phyloP scores from a whole-genome alignment of 2,888 invertebrate genomes.

The Tenthredo livida region DNA sequence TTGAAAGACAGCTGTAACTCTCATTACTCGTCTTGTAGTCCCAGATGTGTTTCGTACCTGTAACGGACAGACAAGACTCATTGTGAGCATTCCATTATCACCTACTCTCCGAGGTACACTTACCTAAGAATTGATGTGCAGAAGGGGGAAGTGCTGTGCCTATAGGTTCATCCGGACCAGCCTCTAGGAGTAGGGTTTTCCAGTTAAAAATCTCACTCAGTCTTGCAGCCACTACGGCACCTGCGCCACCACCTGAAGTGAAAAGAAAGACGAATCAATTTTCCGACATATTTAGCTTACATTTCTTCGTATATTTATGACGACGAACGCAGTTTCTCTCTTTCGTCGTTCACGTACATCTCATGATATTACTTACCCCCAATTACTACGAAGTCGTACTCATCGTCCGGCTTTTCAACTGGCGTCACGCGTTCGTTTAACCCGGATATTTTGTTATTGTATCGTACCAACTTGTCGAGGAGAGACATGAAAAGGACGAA shows the following conservation, averaged over 20 bases:
- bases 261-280: not conserved
- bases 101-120: not conserved
- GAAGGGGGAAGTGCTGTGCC: not conserved
- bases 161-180: not conserved
- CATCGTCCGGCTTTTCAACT: not conserved
- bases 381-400: not conserved
- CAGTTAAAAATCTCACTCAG: not conserved
- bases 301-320: not conserved
- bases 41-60: slow-evolving; percentile 82
- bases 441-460: not conserved
- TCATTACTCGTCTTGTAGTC: slow-evolving; percentile 82
- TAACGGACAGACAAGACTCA: not conserved
- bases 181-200: not conserved
- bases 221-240: not conserved
- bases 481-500: not conserved
- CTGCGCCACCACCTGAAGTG: not conserved
- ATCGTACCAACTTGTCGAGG: not conserved
- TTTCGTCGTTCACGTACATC: not conserved
- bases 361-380: not conserved
- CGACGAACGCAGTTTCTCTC: too few species aligned
- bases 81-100: not conserved
- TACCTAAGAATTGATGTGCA: not conserved
- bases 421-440: not conserved
- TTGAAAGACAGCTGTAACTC: slow-evolving; percentile 82
- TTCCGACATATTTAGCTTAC: not conserved